These are phyloP conservation scores for Helicolenus hilgendorfi DNA, from an alignment of 2,797 vertebrate species.

Conservation along the genomic window DNA sequence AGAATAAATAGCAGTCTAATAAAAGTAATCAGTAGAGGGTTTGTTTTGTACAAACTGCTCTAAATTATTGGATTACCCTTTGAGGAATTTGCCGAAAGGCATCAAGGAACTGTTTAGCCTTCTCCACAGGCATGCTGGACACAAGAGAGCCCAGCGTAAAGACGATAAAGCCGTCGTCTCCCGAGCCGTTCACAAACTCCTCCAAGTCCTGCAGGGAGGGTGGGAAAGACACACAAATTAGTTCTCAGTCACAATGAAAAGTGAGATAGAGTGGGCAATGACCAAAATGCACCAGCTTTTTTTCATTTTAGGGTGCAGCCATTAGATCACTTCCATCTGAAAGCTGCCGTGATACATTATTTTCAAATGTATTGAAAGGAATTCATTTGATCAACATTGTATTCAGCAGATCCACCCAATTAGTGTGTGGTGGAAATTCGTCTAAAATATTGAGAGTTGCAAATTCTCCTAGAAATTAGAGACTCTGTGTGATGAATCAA, in stretches of 20 bases:
- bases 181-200: constrained; percentile 94
- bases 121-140: constrained; percentile 91
- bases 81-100: constrained; percentile 94
- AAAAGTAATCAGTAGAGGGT: background rate
- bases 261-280: background rate
- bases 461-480: too few species aligned
- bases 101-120: constrained; percentile 91
- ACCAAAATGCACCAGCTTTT: background rate
- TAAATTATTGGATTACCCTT: constrained; percentile 86
- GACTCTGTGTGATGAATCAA: too few species aligned
- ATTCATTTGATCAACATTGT: background rate
- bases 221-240: background rate
- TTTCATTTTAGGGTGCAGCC: background rate
- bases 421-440: too few species aligned
- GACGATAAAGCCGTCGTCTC: constrained; percentile 94
- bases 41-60: background rate
- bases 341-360: background rate
- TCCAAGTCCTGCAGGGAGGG: constrained; percentile 91
- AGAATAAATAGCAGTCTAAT: background rate
- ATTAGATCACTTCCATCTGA: background rate
- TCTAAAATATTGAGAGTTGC: too few species aligned
- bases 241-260: background rate
- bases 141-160: constrained; percentile 96
- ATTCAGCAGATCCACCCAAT: background rate
- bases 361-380: background rate